phyloP scores from a whole-genome alignment of 2,888 invertebrate genomes.

The Orchesella flavescens region DNA sequence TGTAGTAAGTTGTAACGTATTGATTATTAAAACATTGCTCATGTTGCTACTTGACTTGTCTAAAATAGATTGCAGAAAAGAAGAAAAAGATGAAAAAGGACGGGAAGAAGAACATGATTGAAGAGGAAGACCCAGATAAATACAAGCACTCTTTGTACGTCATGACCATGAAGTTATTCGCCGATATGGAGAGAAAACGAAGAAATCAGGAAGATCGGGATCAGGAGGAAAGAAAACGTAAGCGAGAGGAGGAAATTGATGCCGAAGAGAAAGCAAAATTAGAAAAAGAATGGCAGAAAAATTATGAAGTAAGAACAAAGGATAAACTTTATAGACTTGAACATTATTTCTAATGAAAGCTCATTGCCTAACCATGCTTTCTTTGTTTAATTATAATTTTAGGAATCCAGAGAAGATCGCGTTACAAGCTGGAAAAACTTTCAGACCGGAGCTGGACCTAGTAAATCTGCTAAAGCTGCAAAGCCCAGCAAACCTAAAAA shows the following conservation, averaged over 20 bases:
- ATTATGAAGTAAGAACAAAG: slow-evolving; percentile 86
- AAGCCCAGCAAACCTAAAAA: slow-evolving; percentile 80
- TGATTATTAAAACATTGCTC: slow-evolving; percentile 26
- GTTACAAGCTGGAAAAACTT: slow-evolving; percentile 95
- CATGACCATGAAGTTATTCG: slow-evolving; percentile 98
- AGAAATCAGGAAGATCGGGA: slow-evolving; percentile 87
- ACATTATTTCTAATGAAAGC: not conserved
- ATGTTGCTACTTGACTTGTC: slow-evolving; percentile 26
- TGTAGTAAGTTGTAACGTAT: slow-evolving; percentile 6
- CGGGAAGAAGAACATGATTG: slow-evolving; percentile 82
- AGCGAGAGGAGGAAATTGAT: slow-evolving; percentile 93
- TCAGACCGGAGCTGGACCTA: slow-evolving; percentile 78
- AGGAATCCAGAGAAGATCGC: slow-evolving; percentile 92
- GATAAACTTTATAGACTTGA: not conserved
- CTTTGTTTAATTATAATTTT: slow-evolving; percentile 72
- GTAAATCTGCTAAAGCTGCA: not conserved
- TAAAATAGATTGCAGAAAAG: slow-evolving; percentile 87
- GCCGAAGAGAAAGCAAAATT: slow-evolving; percentile 91
- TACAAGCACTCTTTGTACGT: slow-evolving; percentile 94
- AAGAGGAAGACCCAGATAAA: slow-evolving; percentile 80
- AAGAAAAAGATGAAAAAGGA: slow-evolving; percentile 93
- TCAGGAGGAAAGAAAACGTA: slow-evolving; percentile 93
- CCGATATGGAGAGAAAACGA: slow-evolving; percentile 94
- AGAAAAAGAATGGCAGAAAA: slow-evolving; percentile 98
- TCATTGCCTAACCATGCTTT: not conserved